A percentile compares a stretch with the other conserved stretches of the same genome.
Evolutionary conservation across 1,140 invertebrate species (phyloP).

Genomic region (Drosophila santomea): DNA sequence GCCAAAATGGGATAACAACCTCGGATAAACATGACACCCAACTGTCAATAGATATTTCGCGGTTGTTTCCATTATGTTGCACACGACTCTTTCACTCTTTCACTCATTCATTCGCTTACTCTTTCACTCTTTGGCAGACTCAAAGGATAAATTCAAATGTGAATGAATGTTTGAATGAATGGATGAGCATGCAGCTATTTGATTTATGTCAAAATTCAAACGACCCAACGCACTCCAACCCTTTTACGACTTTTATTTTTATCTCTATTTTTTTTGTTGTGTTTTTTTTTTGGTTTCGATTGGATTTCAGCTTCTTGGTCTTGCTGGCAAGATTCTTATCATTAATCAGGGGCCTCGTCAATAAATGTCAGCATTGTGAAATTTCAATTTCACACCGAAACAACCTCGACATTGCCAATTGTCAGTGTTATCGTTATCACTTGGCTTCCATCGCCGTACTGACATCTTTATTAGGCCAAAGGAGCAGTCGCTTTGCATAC

Average conservation of each 20-base stretch:
- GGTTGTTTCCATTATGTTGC: slow-evolving; percentile 84
- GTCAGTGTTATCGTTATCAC: slow-evolving; percentile 68
- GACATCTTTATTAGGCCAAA: slow-evolving; percentile 54
- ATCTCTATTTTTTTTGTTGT: not conserved
- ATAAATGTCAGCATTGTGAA: slow-evolving; percentile 82
- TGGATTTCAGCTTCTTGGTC: slow-evolving; percentile 3
- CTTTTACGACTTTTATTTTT: slow-evolving; percentile 21
- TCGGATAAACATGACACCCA: slow-evolving; percentile 85
- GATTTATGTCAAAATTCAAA: slow-evolving; percentile 84
- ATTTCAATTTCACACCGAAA: slow-evolving; percentile 80
- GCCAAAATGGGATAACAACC: slow-evolving; percentile 84
- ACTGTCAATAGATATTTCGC: slow-evolving; percentile 85
- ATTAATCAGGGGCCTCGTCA: slow-evolving; percentile 81
- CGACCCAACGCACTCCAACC: slow-evolving; percentile 38
- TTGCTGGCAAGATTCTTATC: slow-evolving; percentile 65
- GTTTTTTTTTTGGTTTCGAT: slow-evolving; percentile 17
- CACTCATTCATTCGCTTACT: too few relatives aligned
- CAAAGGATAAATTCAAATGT: slow-evolving; percentile 6
- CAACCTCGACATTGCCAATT: slow-evolving; percentile 53
- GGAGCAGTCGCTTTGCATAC: not conserved
- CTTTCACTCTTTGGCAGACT: too few relatives aligned
- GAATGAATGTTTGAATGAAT: slow-evolving; percentile 51
- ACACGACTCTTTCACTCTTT: slow-evolving; percentile 42
- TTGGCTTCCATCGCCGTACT: slow-evolving; percentile 51
- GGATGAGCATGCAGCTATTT: slow-evolving; percentile 82